Evolutionary conservation across 2,113 vertebrate genomes (phyloP).

Genomic region (Grammomys dolichurus): DNA sequence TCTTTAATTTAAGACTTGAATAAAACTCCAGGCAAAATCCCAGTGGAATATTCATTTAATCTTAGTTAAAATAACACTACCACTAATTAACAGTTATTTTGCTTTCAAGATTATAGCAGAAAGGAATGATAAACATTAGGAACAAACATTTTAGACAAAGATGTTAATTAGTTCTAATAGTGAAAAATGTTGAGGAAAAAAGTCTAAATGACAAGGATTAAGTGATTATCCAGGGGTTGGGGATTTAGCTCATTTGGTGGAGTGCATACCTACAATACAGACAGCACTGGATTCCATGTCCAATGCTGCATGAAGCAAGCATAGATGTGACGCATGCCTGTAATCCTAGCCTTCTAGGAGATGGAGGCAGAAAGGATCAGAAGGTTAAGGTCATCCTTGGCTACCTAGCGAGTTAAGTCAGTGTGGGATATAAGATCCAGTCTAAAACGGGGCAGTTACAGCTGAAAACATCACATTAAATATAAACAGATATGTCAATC

Average conservation of each 20-base stretch:
- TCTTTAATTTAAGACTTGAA: not conserved
- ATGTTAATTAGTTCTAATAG: slow-evolving; percentile 25
- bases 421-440: not conserved
- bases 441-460: not conserved
- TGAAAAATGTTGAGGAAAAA: not conserved
- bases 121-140: not conserved
- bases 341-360: not conserved
- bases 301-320: not conserved
- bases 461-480: not conserved
- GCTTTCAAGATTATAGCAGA: slow-evolving; percentile 27
- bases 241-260: not conserved
- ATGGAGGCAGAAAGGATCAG: not conserved
- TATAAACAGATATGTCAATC: not conserved
- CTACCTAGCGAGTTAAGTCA: not conserved
- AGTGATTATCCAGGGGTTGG: not conserved
- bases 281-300: not conserved
- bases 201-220: not conserved
- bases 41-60: not conserved
- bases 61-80: slow-evolving; percentile 10
- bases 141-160: slow-evolving; percentile 29
- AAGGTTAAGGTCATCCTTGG: not conserved
- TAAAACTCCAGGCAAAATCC: slow-evolving; percentile 6
- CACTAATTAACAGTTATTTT: slow-evolving; percentile 36
- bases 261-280: not conserved
- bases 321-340: not conserved